Base-by-base conservation (phyloP, 2,797 vertebrate species). In the Cyclopterus lumpus region DNA sequence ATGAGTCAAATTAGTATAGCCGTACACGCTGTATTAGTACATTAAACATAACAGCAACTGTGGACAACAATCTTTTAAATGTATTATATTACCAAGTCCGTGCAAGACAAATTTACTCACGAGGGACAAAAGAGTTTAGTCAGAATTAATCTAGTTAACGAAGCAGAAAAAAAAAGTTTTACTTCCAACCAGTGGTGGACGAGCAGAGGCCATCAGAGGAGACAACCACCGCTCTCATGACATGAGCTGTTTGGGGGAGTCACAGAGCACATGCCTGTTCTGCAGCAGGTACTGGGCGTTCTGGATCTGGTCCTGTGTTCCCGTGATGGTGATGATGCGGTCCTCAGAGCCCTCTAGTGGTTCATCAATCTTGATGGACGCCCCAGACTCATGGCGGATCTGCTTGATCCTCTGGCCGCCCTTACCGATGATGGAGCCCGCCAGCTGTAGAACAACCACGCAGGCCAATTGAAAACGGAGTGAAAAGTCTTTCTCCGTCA, bases 241-340 rank as follows among this genome's bases (percentile, higher is more conserved):
- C 55, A 59, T n/a, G 53, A 12, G 18, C 14, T 22, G 34, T 40
- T 36, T 26, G 6, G 26, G 61, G 12, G 46, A 46, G 28, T 67
- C 49, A 51, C 32, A 53, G 51, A 36, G 32, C 79, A 96, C 97
- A 90, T 95, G 94, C 98, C 98, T 99, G 96, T 99, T 99, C 94
- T 99, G 98, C 94, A 99, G 95, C 89, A 99, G 96, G 95, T 97
- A 99, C 94, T 99, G 98, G 90, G 98, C 98, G 68, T 99, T 99
- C 93, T 99, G 98, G 95, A 99, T 99, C 96, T 99, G 98, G 95
- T 99, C 98, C 94, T 99, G 98, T 89, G 97, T 99, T 91, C 98
- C 98, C 44, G 96, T 98, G 92, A 99, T 99, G 93, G 98, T 99
- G 92, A 99, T 99, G 94, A 99, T 99, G 63, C 98, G 97, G 93